Base-by-base conservation (phyloP, 1,140 invertebrate genomes). In the Sycophila sp. region DNA sequence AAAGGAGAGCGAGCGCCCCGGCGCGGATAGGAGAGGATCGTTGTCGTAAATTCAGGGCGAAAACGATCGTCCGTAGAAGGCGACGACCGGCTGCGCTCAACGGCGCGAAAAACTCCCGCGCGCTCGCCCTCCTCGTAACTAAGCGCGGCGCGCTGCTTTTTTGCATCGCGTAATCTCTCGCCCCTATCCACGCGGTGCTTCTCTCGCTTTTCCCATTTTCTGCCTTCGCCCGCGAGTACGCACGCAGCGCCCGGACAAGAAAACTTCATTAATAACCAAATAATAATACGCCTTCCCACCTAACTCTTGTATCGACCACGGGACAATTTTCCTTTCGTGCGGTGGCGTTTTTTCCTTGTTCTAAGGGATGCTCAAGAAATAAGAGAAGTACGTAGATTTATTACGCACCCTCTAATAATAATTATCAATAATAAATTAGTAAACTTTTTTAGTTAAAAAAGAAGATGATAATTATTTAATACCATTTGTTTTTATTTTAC, bases 261-360 rank as follows among this genome's bases (percentile, higher is more conserved):
- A 69, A 62, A 60, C 22, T 53, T 69, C 56, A 69, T 69, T 69
- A 69, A 69, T 62, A 69, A 53, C 32, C 32, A 15, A 69, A 69
- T 69, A 60, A 69, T 69, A 60, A 68, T 34, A 60, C 19, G 45
- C 47, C 22, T 64, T 64, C 62, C 62, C 62, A 64, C 62, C 47
- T 28, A 38, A 36, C 30, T 51, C 13, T 47, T 28, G n/a, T n/a
- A n/a, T n/a, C n/a, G n/a, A n/a, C n/a, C n/a, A n/a, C n/a, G n/a
- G n/a, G n/a, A n/a, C n/a, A n/a, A n/a, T n/a, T n/a, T n/a, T n/a
- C n/a, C n/a, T n/a, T n/a, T n/a, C n/a, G n/a, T n/a, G n/a, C n/a
- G n/a, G n/a, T n/a, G n/a, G n/a, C n/a, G n/a, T n/a, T n/a, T n/a
- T n/a, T n/a, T n/a, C n/a, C n/a, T n/a, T n/a, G n/a, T n/a, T n/a